Percentiles rank a stretch among this genome's conserved stretches.
Evolutionary conservation across 2,113 vertebrate genomes (phyloP).

Genomic region (Microcebus murinus): DNA sequence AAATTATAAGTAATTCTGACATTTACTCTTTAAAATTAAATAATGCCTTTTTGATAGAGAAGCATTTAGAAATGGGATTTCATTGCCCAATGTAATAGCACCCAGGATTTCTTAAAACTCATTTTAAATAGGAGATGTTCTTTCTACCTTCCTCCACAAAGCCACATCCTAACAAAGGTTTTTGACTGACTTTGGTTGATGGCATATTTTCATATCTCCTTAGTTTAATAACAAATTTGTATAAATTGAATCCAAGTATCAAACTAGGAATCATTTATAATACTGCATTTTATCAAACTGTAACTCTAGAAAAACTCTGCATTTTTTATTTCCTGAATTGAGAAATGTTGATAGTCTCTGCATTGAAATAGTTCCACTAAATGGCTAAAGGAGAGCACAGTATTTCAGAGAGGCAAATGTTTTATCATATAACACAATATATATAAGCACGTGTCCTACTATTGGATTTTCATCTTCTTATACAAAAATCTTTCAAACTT

Average conservation of each 20-base stretch:
- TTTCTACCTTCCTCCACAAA: not conserved
- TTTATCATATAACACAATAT: not conserved
- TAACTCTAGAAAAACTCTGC: not conserved
- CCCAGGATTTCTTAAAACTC: not conserved
- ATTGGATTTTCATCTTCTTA: slow-evolving; percentile 23
- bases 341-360: slow-evolving; percentile 42
- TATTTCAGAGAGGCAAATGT: slow-evolving; percentile 5
- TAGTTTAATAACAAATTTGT: slow-evolving; percentile 38
- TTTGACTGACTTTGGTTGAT: not conserved
- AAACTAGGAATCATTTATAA: slow-evolving; percentile 30
- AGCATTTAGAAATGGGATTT: slow-evolving; percentile 14
- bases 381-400: not conserved
- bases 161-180: not conserved
- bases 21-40: slow-evolving; percentile 59
- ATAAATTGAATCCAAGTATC: not conserved
- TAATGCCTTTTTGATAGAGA: slow-evolving; percentile 21
- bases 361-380: slow-evolving; percentile 46
- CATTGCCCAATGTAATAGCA: not conserved
- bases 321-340: not conserved
- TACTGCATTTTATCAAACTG: not conserved
- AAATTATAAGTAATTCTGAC: slow-evolving; percentile 35
- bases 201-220: not conserved
- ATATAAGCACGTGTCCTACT: not conserved
- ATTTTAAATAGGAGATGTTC: not conserved
- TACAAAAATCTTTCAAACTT: slow-evolving; percentile 7